Base-by-base conservation (phyloP, 2,888 invertebrate genomes). In the Protophormia terraenovae region DNA sequence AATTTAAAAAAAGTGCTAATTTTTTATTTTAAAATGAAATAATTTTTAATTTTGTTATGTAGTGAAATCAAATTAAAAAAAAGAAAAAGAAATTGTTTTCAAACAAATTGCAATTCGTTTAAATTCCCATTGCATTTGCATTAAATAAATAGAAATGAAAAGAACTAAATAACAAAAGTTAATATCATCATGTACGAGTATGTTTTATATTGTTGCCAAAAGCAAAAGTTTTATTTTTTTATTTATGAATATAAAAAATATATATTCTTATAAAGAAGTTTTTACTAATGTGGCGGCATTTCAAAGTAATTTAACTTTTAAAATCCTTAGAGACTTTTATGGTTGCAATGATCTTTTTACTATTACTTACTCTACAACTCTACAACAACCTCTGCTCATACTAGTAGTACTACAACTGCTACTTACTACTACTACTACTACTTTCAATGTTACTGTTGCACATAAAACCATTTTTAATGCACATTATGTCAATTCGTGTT, bases 401-500 rank as follows among this genome's bases (percentile, higher is more conserved):
- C 41, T 79, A n/a, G n/a, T 50, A 27, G 45, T 38, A 24, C 60
- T 55, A 41, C 47, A 14, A 14, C 38, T 14, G 19, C 45, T 55
- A 29, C 41, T 79, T 50, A 27, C 55, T 38, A 24, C 60, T 55
- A 41, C 47, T 16, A 14, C 38, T 14, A 24, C 45, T 55, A 29
- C 32, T 38, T n/a, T n/a, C n/a, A n/a, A n/a, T n/a, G 27, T 16
- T 67, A 47, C 64, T 75, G 82, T 82, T 85, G 82, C 82, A 85
- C 76, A 76, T 64, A 75, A 85, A 82, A 82, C 78, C 82, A 82
- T 75, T 76, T 75, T 62, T 75, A 82, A 78, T 78, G 85, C 78
- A 78, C 60, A 69, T 82, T 76, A 41, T 79, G 85, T 85, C 82
- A 82, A 76, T 75, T 78, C 58, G 38, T 75, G 78, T 85, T 82